Evolutionary conservation across 2,113 vertebrate species (phyloP).

Genomic region (Vidua macroura): DNA sequence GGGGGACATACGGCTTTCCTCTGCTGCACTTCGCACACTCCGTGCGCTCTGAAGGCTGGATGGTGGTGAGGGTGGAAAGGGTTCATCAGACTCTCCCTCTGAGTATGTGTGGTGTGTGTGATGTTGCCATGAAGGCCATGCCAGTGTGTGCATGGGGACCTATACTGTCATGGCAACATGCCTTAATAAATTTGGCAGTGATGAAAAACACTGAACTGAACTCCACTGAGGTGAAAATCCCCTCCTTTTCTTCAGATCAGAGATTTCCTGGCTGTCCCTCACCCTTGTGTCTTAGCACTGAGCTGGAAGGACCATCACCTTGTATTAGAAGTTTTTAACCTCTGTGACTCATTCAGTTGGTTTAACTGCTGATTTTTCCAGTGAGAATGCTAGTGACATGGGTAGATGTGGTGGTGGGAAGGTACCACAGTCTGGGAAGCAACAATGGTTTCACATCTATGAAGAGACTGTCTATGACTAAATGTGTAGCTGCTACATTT

Average conservation of each 20-base stretch:
- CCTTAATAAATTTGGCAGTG: not conserved
- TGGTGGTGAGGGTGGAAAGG: not conserved
- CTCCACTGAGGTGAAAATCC: not conserved
- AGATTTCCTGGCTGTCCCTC: not conserved
- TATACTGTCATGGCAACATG: not conserved
- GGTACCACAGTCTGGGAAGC: not conserved
- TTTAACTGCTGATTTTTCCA: slow-evolving; percentile 14
- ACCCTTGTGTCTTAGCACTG: fast-evolving
- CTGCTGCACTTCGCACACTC: not conserved
- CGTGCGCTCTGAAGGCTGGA: not conserved
- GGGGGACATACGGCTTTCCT: fast-evolving
- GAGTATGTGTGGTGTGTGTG: not conserved
- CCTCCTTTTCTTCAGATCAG: not conserved
- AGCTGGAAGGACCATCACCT: not conserved
- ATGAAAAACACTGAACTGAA: not conserved
- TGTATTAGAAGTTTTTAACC: not conserved
- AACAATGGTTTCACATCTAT: not conserved
- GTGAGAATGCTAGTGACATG: not conserved
- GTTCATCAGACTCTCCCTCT: not conserved
- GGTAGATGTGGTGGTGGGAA: not conserved
- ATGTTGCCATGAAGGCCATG: not conserved
- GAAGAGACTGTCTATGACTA: not conserved
- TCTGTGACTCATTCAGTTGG: not conserved
- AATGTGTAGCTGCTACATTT: not conserved
- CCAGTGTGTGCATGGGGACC: not conserved